Percentiles rank a stretch among this genome's conserved stretches.
phyloP scores from a whole-genome alignment of 2,797 vertebrate genomes.

The Enteromius thamalakanensis region DNA sequence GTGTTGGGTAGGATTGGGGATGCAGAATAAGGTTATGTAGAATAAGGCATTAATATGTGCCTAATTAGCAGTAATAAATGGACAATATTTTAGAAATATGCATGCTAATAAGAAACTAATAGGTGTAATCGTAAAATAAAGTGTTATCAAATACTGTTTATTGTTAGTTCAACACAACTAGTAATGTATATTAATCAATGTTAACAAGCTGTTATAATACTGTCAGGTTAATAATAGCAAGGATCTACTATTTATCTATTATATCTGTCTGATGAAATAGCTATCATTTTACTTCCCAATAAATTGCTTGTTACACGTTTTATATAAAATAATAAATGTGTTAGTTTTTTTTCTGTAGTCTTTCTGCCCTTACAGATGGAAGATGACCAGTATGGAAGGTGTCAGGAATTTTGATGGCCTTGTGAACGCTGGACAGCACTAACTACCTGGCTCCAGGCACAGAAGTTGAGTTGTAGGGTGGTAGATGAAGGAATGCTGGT shows the following conservation, averaged over 20 bases:
- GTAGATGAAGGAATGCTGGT: conserved; percentile 52
- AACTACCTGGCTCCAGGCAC: conserved; percentile 37
- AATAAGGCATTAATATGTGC: no score
- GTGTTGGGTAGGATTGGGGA: no score
- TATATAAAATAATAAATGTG: neutral
- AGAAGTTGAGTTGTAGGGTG: conserved; percentile 10
- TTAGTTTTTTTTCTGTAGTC: neutral
- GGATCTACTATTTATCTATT: neutral
- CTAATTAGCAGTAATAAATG: no score
- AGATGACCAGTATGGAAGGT: conserved; percentile 32
- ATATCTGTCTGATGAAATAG: neutral
- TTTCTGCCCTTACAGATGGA: neutral
- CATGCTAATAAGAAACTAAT: no score
- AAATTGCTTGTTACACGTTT: neutral
- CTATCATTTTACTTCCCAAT: neutral
- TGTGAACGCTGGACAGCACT: conserved; percentile 41
- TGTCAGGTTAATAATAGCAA: neutral
- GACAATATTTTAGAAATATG: no score
- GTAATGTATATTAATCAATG: neutral
- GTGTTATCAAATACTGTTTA: neutral
- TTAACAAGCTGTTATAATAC: neutral
- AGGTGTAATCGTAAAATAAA: no score
- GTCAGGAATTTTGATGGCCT: conserved; percentile 45
- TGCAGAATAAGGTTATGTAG: no score
- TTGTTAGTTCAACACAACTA: neutral